Evolutionary conservation across 2,797 vertebrate genomes (phyloP), one percentile per base, ranked within the genome.

Genomic region (Myotis planiceps): DNA sequence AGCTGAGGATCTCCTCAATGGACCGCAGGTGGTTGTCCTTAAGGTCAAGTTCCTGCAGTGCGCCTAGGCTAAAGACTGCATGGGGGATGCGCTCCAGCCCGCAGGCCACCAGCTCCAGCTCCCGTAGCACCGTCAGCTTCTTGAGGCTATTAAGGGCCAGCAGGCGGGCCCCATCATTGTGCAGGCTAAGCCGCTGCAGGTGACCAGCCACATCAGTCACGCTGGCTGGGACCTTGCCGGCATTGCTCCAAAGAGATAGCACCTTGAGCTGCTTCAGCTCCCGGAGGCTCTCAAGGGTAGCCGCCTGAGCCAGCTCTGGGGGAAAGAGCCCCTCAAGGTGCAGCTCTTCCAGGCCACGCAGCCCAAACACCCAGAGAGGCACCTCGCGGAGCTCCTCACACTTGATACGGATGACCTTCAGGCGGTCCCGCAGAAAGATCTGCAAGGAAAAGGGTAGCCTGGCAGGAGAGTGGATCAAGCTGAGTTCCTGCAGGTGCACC

Each of bases 1-100:
- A 98, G 91, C 99, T 99, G 60, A 99, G 98, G 83, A 99, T 99
- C 97, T 99, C 99, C 92, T 99, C 99, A 5, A 99, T 99, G 1
- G 99, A 99, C 66, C 98, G 98, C 9, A 99, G 98, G 86, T 98
- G 99, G 97, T 99, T 99, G 29, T 99, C 99, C 88, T 98, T 99
- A 65, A 99, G 98, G 97, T 99, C 99, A 69, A 99, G 93, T 95
- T 99, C 99, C 97, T 99, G 99, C 74, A 99, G 97, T 0, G 98
- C 99, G 5, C 92, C 97, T 60, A 99, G 98, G 96, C 99, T 99
- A 97, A 99, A 99, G 68, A 99, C 97, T 0, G 99, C 99, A 1
- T 99, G 99, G 2, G 99, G 99, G 95, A 99, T 99, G 5, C 99
- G 99, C 92, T 99, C 99, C 86, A 99, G 97, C 18, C 98, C 98